Evolutionary conservation across 1,140 invertebrate genomes (phyloP), one percentile per base, ranked within the genome.

Genomic region (Brachionus plicatilis): DNA sequence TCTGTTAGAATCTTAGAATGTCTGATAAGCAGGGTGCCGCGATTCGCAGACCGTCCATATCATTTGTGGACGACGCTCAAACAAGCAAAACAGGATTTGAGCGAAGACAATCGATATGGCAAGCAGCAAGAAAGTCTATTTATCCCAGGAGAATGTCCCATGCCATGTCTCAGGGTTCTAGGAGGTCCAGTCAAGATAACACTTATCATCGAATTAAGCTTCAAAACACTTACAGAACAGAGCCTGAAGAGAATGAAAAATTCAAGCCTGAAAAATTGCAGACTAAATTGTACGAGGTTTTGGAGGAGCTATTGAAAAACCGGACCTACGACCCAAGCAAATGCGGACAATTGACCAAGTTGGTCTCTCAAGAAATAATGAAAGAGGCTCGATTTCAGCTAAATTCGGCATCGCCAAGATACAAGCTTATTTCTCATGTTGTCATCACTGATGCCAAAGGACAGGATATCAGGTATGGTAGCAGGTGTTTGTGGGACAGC

Each of bases 401-500:
- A 70, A 85, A 86, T 7, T 85, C 87, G 20, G 78, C 84, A 11
- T 88, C 86, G 85, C 80, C 83, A 43, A 85, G 88, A 8, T 88
- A 88, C 84, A 87, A 87, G 27, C 85, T 87, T 7, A 86, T 88
- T 0, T 86, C 86, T 60, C 86, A 88, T 75, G 87, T 88, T 24
- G 78, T 86, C 11, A 41, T 89, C 9, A 87, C 87, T 17, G 86
- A 89, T 85, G 85, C 86, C 29, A 80, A 56, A 3, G 72, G 86
- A 12, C 88, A 88, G 80, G 86, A 86, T 8, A 82, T 89, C 8
- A 84, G 87, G 85, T 82, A 86, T 11, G 87, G 85, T 5, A 89
- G 88, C 75, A 80, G 88, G 17, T 87, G 87, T 83, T 47, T 88
- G 3, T 88, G 88, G 88, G 86, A 88, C 83, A 85, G 86, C 12